Base-by-base conservation (phyloP, 2,888 invertebrate species). In the Hyalella azteca region DNA sequence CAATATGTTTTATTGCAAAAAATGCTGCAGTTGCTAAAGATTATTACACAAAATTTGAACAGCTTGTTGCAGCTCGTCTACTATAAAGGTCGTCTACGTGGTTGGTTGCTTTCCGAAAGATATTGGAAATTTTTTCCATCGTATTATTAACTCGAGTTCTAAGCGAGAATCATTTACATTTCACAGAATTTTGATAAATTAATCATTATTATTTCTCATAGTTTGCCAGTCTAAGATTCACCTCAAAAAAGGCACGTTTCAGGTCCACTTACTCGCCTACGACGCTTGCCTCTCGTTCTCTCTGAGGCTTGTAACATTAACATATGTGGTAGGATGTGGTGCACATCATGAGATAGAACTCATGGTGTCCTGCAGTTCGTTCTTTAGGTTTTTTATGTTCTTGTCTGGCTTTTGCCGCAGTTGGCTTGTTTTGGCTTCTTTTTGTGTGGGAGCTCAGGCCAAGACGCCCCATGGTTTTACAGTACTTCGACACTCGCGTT, bases 311-410 rank as follows among this genome's bases (percentile, higher is more conserved):
- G n/a, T 26, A 54, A 54, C 54, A 54, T 54, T 26, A 54, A 54
- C 26, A 54, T 54, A 22, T 54, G 36, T 36, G 66, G 36, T 3
- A 15, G 36, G 66, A 66, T 66, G 66, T 36, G 36, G 66, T 66
- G 32, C 66, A 66, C 36, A 66, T 66, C 66, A 36, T 29, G 36
- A 66, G 66, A 32, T 36, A 29, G 66, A 66, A 32, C 66, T 66
- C 66, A 66, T 36, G 66, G 32, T 66, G 66, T 66, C 66, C 66
- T 36, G 36, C 66, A 36, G 66, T 66, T 32, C 66, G 66, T 66
- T 36, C 36, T 36, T 66, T 36, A 66, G 36, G 66, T 36, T 66
- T 66, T 36, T 66, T 66, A 66, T 66, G 66, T 32, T 32, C 32
- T 36, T 66, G 39, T 29, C 66, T 32, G 36, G 66, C 54, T 54